Base-by-base conservation (phyloP, 2,113 vertebrate genomes). In the Cheirogaleus medius region DNA sequence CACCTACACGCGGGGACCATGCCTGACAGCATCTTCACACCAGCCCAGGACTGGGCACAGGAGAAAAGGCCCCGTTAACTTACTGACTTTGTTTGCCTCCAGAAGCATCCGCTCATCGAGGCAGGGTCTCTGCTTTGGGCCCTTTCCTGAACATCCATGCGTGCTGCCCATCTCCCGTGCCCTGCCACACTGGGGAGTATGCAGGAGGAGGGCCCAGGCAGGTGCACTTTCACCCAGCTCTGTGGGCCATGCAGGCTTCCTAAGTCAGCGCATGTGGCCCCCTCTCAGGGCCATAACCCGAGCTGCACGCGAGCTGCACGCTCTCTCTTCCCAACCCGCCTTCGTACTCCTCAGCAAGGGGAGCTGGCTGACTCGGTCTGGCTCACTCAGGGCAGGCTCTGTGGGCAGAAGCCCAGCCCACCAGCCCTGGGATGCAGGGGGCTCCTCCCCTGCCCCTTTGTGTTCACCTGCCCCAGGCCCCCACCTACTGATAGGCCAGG, bases 281-380 rank as follows among this genome's bases (percentile, higher is more conserved):
- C n/a, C n/a, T n/a, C n/a, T n/a, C 52, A 39, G 42, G 23, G 11
- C 18, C 47, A 47, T 49, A 23, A 10, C 11, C 17, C 3, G 0
- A 54, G 69, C 37, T 21, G 10, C 52, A 32, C 0, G 1, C 0
- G 0, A 27, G 15, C 49, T 49, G 49, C 49, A 3, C 52, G 64
- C 49, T 54, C 42, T 11, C 44, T 54, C 84, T n/a, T 21, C 1
- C 56, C 7, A 44, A 13, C 39, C 47, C 17, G 18, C 47, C 9
- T 10, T 27, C 7, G 63, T 10, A 11, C 54, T 29, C 12, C 68
- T 83, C 32, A 17, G 34, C 1, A 2, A 42, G n/a, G 27, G 8
- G 6, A 11, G 25, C 23, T 69, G 44, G 23, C 25, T 8, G 29
- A 34, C 29, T 1, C 0, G 54, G 39, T 42, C 23, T 52, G 44